Evolutionary conservation across 2,797 vertebrate species (phyloP), one percentile per base, ranked within the genome.

Genomic region (Pseudomugil tenellus): DNA sequence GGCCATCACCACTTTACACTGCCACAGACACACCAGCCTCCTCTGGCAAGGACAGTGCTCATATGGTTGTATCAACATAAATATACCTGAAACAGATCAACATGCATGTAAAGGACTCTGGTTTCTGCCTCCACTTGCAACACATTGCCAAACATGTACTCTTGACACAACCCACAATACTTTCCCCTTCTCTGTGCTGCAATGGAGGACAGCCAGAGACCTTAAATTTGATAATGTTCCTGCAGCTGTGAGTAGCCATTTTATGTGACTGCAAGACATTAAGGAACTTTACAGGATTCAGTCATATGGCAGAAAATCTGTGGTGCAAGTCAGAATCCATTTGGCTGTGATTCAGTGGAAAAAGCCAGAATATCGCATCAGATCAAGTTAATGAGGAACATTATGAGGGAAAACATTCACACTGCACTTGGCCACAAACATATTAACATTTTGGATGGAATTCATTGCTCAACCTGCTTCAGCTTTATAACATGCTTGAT

Each of bases 311-410:
- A 74, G 54, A 70, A 52, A 80, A 28, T 74, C 84, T 62, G 66
- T 39, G n/a, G 76, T 75, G 76, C 52, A 34, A 74, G 70, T 86
- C 83, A 61, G 58, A 85, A 87, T 72, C 66, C 77, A 83, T 87
- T 83, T 86, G 73, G 77, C 77, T 72, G 29, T 41, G 73, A 84
- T 83, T 83, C 78, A 72, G 56, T 35, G 71, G 63, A 70, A 89
- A 84, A 85, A 55, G 70, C 66, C 78, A 71, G 53, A 64, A 87
- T 77, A 73, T 86, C 46, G 3, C 71, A 81, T 82, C 67, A 64
- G 61, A 82, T 81, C 79, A 78, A 79, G 72, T 69, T 84, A 85
- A 87, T 79, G 79, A 87, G 68, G 63, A 79, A 68, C 65, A 80
- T 74, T 80, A 79, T 25, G 51, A 75, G 61, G 70, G 32, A 74